These are phyloP conservation scores for Drosophila triauraria DNA, from an alignment of 1,140 invertebrate genomes.

Conservation along the genomic window DNA sequence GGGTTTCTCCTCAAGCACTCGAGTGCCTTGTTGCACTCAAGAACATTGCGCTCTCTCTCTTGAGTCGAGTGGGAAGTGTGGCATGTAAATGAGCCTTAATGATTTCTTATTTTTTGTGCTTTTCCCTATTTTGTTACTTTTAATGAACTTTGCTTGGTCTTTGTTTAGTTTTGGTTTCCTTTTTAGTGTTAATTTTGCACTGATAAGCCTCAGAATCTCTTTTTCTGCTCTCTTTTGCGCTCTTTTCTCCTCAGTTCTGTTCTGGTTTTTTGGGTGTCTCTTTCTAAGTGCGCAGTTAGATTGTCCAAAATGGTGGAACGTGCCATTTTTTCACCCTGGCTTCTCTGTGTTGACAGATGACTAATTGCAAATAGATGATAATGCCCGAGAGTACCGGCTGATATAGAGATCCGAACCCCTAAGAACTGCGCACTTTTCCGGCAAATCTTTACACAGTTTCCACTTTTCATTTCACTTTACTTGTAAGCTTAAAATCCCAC, in stretches of 20 bases:
- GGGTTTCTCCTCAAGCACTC: conserved; percentile 30
- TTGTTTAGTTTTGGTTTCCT: conserved; percentile 26
- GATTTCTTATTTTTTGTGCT: conserved; percentile 29
- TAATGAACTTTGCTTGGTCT: conserved; percentile 50
- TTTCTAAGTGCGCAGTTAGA: conserved; percentile 71
- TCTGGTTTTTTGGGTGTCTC: conserved; percentile 15
- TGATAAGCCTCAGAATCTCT: conserved; percentile 22
- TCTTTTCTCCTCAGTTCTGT: background rate
- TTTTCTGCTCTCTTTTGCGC: conserved; percentile 1
- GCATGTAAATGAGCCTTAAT: conserved; percentile 71
- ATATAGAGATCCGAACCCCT: background rate
- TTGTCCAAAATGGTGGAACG: conserved; percentile 62
- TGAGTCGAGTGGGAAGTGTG: conserved; percentile 12
- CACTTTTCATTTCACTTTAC: conserved; percentile 71
- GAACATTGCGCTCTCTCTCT: conserved; percentile 45
- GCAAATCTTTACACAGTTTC: conserved; percentile 13
- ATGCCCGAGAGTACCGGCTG: conserved; percentile 3
- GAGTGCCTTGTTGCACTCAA: conserved; percentile 32
- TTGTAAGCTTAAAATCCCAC: conserved; percentile 16
- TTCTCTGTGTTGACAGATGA: conserved; percentile 23
- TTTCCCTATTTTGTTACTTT: conserved; percentile 16
- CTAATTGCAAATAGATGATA: conserved; percentile 40
- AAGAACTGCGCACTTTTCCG: conserved; percentile 35
- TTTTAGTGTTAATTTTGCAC: conserved; percentile 7
- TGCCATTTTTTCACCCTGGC: conserved; percentile 30